phyloP scores from a whole-genome alignment of 1,140 invertebrate species.

The Drosophila auraria region DNA sequence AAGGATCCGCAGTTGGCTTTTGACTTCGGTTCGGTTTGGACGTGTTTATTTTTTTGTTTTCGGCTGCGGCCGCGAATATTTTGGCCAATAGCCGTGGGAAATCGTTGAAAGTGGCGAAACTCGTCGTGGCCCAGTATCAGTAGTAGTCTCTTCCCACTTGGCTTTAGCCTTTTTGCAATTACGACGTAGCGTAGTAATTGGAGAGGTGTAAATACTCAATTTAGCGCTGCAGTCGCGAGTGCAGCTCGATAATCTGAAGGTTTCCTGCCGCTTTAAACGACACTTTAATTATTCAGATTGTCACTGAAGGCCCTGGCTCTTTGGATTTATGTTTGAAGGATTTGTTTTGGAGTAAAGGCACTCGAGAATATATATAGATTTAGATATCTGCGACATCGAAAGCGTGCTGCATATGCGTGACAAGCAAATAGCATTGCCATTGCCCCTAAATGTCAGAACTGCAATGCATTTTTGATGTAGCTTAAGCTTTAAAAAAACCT shows the following conservation, averaged over 20 bases:
- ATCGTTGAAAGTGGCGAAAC: conserved; percentile 40
- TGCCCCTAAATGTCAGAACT: conserved; percentile 46
- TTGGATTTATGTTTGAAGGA: conserved; percentile 15
- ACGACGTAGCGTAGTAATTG: conserved; percentile 42
- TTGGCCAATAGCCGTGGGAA: conserved; percentile 30
- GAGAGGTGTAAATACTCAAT: conserved; percentile 43
- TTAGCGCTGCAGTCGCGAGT: conserved; percentile 43
- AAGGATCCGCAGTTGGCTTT: conserved; percentile 75
- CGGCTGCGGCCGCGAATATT: conserved; percentile 8
- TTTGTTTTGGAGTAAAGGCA: conserved; percentile 1
- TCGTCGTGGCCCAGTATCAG: not conserved
- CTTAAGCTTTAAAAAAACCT: conserved; percentile 29
- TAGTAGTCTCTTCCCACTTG: not conserved
- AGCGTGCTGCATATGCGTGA: conserved; percentile 68
- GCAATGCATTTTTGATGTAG: conserved; percentile 75
- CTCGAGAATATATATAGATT: conserved; percentile 27
- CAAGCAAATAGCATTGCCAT: conserved; percentile 34
- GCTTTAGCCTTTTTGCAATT: conserved; percentile 33
- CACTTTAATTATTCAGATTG: conserved; percentile 60
- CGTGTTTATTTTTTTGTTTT: conserved; percentile 38
- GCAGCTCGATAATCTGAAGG: conserved; percentile 76
- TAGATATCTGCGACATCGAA: conserved; percentile 13
- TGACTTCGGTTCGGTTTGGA: conserved; percentile 69
- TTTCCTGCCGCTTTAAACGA: conserved; percentile 35
- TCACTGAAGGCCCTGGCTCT: not conserved